Evolutionary conservation across 1,140 invertebrate genomes (phyloP), one percentile per base, ranked within the genome.

Genomic region (Caenorhabditis brenneri): DNA sequence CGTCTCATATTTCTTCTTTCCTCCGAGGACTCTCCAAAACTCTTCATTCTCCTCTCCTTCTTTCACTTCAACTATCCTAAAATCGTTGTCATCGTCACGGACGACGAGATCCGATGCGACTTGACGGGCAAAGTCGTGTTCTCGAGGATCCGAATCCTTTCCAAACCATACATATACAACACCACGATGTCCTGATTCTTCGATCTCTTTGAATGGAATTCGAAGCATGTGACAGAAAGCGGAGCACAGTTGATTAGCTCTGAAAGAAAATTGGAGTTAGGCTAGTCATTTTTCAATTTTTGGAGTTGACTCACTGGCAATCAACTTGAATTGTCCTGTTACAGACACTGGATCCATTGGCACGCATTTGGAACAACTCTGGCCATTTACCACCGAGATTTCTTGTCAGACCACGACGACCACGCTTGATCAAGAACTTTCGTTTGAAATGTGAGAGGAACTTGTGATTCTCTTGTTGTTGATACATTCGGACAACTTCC

Each of bases 111-210:
- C 88, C 16, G 81, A 80, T 39, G 90, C 90, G 2, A 91, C 88
- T 48, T 53, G 81, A 16, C 46, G 81, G n/a, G 78, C 69, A 16
- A 80, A 49, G 29, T 84, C 74, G 29, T 84, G 82, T 27, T 84
- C 83, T 7, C 65, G 74, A 1, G 46, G 42, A 15, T 84, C 78
- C 19, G 80, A 83, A 7, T 96, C 95, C 19, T 93, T 94, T 31
- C 97, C 98, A 87, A 98, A 94, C 98, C 98, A 99, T 10, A 97
- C 96, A 92, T 98, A 99, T 27, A 99, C 95, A 86, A 97, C 96
- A 31, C 97, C 96, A 36, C 51, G 31, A 16, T 84, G 93, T 88
- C 96, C 95, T 89, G 95, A 94, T 89, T 97, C 96, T 91, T 49
- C 83, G 6, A 39, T 36, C 27, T 48, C 53, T 55, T 81, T 74